Evolutionary conservation across 2,888 invertebrate genomes (phyloP).

Genomic region (Nipponacmea schrenckii): DNA sequence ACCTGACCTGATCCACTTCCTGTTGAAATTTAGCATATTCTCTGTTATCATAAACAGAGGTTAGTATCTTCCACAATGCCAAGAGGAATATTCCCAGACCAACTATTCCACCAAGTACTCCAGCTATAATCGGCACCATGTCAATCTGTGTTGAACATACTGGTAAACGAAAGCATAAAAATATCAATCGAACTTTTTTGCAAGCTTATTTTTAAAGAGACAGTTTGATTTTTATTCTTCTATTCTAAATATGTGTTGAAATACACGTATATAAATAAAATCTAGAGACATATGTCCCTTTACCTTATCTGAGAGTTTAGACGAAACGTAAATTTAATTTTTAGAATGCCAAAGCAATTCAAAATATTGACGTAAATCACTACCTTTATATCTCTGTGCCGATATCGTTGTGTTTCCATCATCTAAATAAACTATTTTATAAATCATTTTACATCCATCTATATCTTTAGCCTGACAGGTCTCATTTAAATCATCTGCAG

Average conservation of each 20-base stretch:
- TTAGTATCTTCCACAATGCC: conserved; percentile 51
- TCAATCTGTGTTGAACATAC: conserved; percentile 41
- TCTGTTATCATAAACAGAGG: conserved; percentile 46
- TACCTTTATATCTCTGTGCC: conserved; percentile 24
- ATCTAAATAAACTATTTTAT: conserved; percentile 20
- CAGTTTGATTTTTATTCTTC: background rate
- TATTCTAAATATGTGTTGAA: too few relatives aligned
- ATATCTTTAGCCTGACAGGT: conserved; percentile 17
- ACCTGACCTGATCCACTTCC: conserved; percentile 47
- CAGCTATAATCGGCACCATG: conserved; percentile 37
- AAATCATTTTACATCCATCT: conserved; percentile 24
- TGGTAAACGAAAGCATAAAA: conserved; percentile 19
- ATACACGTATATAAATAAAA: too few relatives aligned
- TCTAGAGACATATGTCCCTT: too few relatives aligned
- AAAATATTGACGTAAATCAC: too few relatives aligned
- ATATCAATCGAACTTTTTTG: too few relatives aligned
- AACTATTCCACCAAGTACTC: conserved; percentile 49
- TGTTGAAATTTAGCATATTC: conserved; percentile 50
- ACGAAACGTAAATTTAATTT: too few relatives aligned
- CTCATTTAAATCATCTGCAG: conserved; percentile 15
- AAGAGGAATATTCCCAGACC: conserved; percentile 46
- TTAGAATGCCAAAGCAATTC: too few relatives aligned
- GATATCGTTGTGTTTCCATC: conserved; percentile 16
- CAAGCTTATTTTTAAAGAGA: background rate
- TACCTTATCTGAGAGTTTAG: too few relatives aligned